phyloP scores from a whole-genome alignment of 2,888 invertebrate genomes.

The Anthophora plumipes region DNA sequence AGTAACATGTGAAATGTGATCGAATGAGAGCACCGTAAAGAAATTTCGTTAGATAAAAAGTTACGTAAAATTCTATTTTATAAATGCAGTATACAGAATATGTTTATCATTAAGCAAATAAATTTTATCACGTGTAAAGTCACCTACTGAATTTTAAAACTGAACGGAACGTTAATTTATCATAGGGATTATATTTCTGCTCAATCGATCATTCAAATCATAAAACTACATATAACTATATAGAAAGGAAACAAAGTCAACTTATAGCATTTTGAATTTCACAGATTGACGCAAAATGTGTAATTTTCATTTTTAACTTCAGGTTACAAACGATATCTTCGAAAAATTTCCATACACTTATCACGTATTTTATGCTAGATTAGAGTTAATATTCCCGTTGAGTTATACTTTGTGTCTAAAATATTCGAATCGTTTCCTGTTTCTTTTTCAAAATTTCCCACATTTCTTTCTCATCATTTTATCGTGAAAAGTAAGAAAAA shows the following conservation, averaged over 20 bases:
- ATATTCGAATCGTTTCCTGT: slow-evolving; percentile 16
- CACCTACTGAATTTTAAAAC: neutral
- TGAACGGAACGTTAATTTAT: neutral
- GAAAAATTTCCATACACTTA: slow-evolving; percentile 14
- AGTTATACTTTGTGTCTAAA: neutral
- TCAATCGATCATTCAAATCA: neutral
- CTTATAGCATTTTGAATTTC: neutral
- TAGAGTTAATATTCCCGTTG: slow-evolving; percentile 20
- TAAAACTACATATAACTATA: neutral
- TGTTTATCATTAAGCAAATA: too few species aligned
- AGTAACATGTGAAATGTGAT: too few species aligned
- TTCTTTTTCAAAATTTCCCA: slow-evolving; percentile 12
- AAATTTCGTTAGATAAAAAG: neutral
- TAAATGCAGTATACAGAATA: too few species aligned
- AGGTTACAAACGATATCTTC: neutral
- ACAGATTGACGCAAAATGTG: neutral
- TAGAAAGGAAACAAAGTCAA: neutral
- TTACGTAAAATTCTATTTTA: too few species aligned
- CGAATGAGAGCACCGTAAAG: neutral
- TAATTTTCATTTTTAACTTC: slow-evolving; percentile 13
- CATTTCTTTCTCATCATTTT: slow-evolving; percentile 10
- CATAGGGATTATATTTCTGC: neutral
- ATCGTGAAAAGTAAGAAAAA: neutral
- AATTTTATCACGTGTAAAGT: too few species aligned
- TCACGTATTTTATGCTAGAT: slow-evolving; percentile 28